Evolutionary conservation across 2,888 invertebrate genomes (phyloP).

Genomic region (Melieria omissa): DNA sequence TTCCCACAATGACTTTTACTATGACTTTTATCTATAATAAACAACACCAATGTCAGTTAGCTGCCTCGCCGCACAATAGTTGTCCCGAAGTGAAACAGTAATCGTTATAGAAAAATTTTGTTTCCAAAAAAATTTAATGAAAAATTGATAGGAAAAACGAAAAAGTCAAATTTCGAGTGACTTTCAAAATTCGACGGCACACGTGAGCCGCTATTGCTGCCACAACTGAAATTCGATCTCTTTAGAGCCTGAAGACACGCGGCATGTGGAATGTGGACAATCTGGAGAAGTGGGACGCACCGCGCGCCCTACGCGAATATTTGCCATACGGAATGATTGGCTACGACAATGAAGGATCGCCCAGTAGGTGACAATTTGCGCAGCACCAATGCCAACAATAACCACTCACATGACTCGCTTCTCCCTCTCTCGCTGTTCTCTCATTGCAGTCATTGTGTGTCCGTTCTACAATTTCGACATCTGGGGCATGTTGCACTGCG

Average conservation of each 20-base stretch:
- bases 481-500: conserved; percentile 81
- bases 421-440: not conserved
- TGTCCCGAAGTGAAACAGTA: too few relatives aligned
- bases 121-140: too few relatives aligned
- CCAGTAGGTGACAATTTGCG: conserved; percentile 63
- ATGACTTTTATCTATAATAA: too few relatives aligned
- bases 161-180: conserved; percentile 20
- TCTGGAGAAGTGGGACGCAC: conserved; percentile 76
- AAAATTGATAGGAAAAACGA: conserved; percentile 10
- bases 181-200: conserved; percentile 5
- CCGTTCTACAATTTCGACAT: conserved; percentile 86
- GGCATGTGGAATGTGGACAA: conserved; percentile 77
- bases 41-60: too few relatives aligned
- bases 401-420: too few relatives aligned
- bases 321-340: conserved; percentile 84
- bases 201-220: not conserved
- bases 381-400: too few relatives aligned
- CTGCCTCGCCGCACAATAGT: too few relatives aligned
- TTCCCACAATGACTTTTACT: too few relatives aligned
- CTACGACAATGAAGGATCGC: conserved; percentile 85
- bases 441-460: conserved; percentile 76
- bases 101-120: too few relatives aligned
- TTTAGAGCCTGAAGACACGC: conserved; percentile 59
- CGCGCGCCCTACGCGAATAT: conserved; percentile 76
- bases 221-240: not conserved